Evolutionary conservation across 37 sponge, comb jelly and placozoan genomes (phyloP), one percentile per base, ranked within the genome.

Genomic region (Cladorhizidae sp.): DNA sequence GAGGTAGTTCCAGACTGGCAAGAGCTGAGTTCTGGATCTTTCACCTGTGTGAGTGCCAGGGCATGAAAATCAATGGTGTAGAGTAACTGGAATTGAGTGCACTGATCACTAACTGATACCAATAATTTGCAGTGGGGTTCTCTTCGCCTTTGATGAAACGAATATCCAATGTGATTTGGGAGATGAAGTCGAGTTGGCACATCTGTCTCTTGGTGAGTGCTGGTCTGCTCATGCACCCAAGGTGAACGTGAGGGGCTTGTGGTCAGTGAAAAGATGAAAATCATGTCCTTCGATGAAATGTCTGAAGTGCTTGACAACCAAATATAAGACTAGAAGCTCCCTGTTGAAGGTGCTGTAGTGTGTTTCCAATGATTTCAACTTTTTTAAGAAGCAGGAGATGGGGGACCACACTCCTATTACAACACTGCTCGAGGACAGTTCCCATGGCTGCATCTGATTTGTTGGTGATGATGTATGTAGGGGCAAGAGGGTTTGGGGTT

Each of bases 321-420:
- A 67, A 64, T 81, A 90, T 0, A 75, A 43, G 18, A 78, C 86
- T 8, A 90, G 67, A 18, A 88, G 68, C 49, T 88, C 89, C 23
- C 79, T 64, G 73, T 83, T 84, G 45, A 88, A 88, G 80, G 90
- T 63, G 68, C 85, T 89, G 64, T 89, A 89, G 11, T 79, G 50
- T 0, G 81, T 75, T 40, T 89, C 90, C 6, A 69, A 57, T 22
- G 90, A 85, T 54, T 73, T 54, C 45, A 88, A 43, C 51, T 83
- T 88, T 33, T 31, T 72, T 11, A 79, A 83, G 68, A 74, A 83
- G 67, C 50, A 70, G 42, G 81, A 31, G 20, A 80, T 80, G 1
- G 72, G 81, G 26, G 26, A 37, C 81, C 81, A 80, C 1, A 25
- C 21, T 18, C 64, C 64, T 9, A n/a, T 22, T 17, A 12, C 8